Evolutionary conservation across 2,797 vertebrate genomes (phyloP).

Genomic region (Xenentodon cancila): DNA sequence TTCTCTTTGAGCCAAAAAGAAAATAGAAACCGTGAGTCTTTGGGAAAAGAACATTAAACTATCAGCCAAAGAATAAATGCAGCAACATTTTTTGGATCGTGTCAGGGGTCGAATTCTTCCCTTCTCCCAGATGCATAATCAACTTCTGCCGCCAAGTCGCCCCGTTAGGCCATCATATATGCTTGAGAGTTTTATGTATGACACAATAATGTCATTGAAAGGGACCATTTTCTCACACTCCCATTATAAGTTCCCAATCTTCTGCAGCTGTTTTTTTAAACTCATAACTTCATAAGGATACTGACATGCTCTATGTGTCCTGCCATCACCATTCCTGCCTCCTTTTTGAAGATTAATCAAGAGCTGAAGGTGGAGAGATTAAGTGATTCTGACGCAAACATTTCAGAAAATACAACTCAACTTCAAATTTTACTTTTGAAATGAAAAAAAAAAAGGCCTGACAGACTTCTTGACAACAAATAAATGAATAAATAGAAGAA

Average conservation of each 20-base stretch:
- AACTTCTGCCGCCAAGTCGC: conserved; percentile 56
- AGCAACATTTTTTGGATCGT: conserved; percentile 70
- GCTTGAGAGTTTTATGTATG: conserved; percentile 67
- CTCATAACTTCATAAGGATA: too few relatives aligned
- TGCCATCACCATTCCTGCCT: too few relatives aligned
- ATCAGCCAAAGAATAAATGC: conserved; percentile 74
- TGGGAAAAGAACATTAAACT: conserved; percentile 78
- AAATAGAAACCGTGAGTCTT: conserved; percentile 64
- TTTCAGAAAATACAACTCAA: too few relatives aligned
- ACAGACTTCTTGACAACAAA: too few relatives aligned
- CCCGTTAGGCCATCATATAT: conserved; percentile 62
- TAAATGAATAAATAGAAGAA: too few relatives aligned
- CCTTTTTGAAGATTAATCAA: too few relatives aligned
- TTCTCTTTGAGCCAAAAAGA: conserved; percentile 44
- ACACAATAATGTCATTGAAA: conserved; percentile 63
- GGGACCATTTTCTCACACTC: conserved; percentile 58
- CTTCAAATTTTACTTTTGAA: too few relatives aligned
- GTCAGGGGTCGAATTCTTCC: conserved; percentile 77
- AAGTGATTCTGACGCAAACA: too few relatives aligned
- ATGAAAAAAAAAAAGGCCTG: too few relatives aligned
- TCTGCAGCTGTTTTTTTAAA: too few relatives aligned
- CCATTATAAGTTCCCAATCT: conserved; percentile 3
- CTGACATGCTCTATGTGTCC: too few relatives aligned
- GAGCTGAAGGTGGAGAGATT: too few relatives aligned
- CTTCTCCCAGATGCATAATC: conserved; percentile 74